phyloP scores from a whole-genome alignment of 2,797 vertebrate species.

The Pseudopleuronectes americanus region DNA sequence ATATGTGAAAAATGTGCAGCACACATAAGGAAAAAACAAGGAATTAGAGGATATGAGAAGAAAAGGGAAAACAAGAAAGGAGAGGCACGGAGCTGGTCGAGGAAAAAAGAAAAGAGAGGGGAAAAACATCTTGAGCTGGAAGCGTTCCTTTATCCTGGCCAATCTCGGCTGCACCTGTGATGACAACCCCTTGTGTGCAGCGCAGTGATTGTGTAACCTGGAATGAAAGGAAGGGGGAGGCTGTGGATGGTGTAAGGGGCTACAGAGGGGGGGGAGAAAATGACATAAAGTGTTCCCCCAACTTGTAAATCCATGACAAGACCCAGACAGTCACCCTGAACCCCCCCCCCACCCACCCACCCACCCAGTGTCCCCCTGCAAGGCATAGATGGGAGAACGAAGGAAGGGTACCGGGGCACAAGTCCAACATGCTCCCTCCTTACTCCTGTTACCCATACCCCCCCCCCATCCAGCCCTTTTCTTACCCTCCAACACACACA shows the following conservation, averaged over 20 bases:
- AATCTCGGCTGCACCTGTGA: conserved; percentile 85
- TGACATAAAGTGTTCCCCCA: conserved; percentile 71
- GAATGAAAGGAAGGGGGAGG: conserved; percentile 68
- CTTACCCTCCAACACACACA: conserved; percentile 71
- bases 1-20: conserved; percentile 35
- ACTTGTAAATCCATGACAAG: conserved; percentile 79
- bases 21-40: conserved; percentile 40
- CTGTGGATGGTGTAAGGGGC: conserved; percentile 65
- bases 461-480: conserved; percentile 35
- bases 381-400: conserved; percentile 59
- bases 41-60: conserved; percentile 46
- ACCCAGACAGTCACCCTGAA: conserved; percentile 74
- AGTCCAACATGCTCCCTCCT: conserved; percentile 68
- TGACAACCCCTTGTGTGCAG: conserved; percentile 83
- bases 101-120: conserved; percentile 53
- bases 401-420: conserved; percentile 45
- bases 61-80: conserved; percentile 54
- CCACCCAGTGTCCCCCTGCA: conserved; percentile 62
- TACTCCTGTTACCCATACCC: conserved; percentile 44
- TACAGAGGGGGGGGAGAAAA: conserved; percentile 59
- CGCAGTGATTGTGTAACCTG: conserved; percentile 82
- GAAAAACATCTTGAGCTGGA: conserved; percentile 83
- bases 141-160: conserved; percentile 77
- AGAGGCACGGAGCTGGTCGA: conserved; percentile 46
- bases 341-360: conserved; percentile 47